A percentile compares a stretch with the other conserved stretches of the same genome.
Evolutionary conservation across 2,888 invertebrate species (phyloP).

Genomic region (Drosophila borealis): DNA sequence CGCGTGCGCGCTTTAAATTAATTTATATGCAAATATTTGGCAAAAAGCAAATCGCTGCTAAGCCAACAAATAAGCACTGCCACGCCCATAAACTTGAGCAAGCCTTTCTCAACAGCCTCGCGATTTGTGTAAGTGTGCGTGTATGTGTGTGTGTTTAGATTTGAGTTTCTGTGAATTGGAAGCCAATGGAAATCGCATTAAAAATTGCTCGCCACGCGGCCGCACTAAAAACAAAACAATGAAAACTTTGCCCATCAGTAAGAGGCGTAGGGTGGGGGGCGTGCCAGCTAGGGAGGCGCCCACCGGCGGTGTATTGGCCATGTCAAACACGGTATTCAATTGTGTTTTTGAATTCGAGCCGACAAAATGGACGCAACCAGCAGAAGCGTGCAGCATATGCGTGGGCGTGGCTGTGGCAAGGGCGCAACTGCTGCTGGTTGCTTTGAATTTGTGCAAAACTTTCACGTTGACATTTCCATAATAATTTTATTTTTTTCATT

Average conservation of each 20-base stretch:
- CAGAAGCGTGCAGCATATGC: constrained; percentile 54
- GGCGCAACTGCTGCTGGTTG: constrained; percentile 26
- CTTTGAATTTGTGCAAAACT: constrained; percentile 70
- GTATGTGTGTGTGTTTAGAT: constrained; percentile 19
- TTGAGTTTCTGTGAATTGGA: constrained; percentile 44
- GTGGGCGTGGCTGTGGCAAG: neutral
- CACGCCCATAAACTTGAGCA: constrained; percentile 49
- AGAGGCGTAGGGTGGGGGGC: neutral
- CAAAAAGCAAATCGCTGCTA: constrained; percentile 41
- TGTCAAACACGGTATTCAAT: constrained; percentile 79
- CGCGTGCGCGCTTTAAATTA: constrained; percentile 53
- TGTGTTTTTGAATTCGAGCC: constrained; percentile 61
- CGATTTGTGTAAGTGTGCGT: constrained; percentile 6
- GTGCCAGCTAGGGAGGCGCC: fast-evolving
- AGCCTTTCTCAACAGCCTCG: constrained; percentile 14
- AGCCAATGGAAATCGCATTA: constrained; percentile 75
- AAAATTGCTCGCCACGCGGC: constrained; percentile 53
- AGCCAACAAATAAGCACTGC: constrained; percentile 23
- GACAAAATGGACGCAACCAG: constrained; percentile 42
- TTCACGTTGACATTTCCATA: constrained; percentile 80
- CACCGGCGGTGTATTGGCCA: constrained; percentile 30
- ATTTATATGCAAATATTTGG: constrained; percentile 66
- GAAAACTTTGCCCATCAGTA: constrained; percentile 34
- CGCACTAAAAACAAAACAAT: constrained; percentile 53
- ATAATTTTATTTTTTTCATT: constrained; percentile 73